Evolutionary conservation across 2,113 vertebrate genomes (phyloP).

Genomic region (Mesembrinibis cayennensis): DNA sequence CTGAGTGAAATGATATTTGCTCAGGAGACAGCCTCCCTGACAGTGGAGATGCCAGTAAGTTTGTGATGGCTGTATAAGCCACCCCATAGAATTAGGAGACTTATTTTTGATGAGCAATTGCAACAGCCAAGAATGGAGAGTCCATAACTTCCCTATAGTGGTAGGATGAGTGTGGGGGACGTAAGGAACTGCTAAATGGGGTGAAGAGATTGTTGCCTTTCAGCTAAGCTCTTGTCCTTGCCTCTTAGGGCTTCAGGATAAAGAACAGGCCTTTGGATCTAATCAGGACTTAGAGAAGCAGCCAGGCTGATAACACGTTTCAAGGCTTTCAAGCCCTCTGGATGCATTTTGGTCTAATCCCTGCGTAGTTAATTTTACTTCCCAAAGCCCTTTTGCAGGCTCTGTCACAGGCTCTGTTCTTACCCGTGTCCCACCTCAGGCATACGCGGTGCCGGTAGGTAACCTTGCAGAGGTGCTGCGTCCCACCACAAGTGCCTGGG

Average conservation of each 20-base stretch:
- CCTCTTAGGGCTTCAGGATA: background rate
- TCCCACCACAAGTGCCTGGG: background rate
- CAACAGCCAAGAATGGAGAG: background rate
- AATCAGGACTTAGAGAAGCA: background rate
- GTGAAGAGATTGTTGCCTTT: background rate
- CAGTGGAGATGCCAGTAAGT: background rate
- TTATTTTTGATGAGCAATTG: background rate
- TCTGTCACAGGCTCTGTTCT: background rate
- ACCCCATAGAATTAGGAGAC: background rate
- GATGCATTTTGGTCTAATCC: background rate
- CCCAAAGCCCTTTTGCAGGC: background rate
- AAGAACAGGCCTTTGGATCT: background rate
- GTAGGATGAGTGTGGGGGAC: background rate
- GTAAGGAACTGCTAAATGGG: background rate
- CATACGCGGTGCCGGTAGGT: fast-evolving
- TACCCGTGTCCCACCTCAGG: background rate
- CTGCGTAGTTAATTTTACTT: background rate
- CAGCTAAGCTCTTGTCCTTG: constrained; percentile 20
- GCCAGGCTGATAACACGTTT: background rate
- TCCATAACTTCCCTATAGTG: background rate
- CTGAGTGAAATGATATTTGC: background rate
- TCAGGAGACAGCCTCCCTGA: background rate
- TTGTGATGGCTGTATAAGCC: background rate
- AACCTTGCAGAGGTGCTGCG: background rate
- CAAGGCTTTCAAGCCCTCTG: background rate